Percentiles rank a stretch among this genome's conserved stretches.
Conservation (phyloP, 2,888 invertebrate species). For the Atethmia centrago region DNA sequence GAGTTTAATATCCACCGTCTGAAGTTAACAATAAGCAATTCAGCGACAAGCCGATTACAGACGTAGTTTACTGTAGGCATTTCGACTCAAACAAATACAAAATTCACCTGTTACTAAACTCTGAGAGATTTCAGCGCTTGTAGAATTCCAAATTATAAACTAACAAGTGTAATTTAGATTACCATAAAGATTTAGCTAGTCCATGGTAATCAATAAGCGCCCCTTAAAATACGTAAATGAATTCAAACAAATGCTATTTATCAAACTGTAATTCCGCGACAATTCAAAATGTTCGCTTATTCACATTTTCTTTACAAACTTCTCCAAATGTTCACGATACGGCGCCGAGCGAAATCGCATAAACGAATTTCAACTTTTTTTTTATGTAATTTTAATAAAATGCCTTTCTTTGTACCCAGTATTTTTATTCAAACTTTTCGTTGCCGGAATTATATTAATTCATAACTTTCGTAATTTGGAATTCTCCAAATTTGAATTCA, state of each 20-base stretch:
- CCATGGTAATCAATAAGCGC: background rate
- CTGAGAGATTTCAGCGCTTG: background rate
- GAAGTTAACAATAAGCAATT: background rate
- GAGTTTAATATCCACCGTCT: conserved; percentile 1
- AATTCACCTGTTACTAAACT: background rate
- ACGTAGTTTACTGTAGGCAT: conserved; percentile 3
- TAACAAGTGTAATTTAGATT: conserved; percentile 12
- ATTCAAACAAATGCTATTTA: conserved; percentile 42
- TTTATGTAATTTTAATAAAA: conserved; percentile 46
- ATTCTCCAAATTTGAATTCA: conserved; percentile 25
- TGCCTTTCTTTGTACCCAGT: conserved; percentile 13
- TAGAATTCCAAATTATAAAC: background rate
- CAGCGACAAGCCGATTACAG: background rate
- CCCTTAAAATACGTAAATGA: conserved; percentile 38
- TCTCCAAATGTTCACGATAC: conserved; percentile 5
- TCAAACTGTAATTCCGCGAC: conserved; percentile 27
- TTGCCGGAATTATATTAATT: conserved; percentile 10
- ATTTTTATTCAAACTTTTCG: conserved; percentile 32
- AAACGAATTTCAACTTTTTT: conserved; percentile 26
- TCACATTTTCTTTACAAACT: conserved; percentile 36
- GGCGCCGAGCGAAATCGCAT: background rate
- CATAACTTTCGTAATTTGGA: conserved; percentile 37
- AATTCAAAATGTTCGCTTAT: conserved; percentile 15
- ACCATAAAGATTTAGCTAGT: conserved; percentile 8
- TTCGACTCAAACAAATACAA: background rate